Percentiles rank a stretch among this genome's conserved stretches.
Evolutionary conservation across 2,113 vertebrate genomes (phyloP).

Genomic region (Terrapene triunguis): DNA sequence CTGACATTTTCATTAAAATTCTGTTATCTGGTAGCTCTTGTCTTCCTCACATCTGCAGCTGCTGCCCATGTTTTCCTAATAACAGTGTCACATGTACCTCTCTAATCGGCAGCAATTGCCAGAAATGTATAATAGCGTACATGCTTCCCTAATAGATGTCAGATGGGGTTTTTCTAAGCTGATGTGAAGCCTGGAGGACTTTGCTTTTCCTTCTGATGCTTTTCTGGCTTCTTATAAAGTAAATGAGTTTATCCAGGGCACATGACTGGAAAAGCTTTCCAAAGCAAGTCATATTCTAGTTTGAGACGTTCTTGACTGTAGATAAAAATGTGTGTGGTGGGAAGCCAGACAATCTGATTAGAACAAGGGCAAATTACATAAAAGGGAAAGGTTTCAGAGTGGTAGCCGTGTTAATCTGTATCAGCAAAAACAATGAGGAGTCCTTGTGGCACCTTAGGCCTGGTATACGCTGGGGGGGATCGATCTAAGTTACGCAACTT

Average conservation of each 20-base stretch:
- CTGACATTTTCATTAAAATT: neutral
- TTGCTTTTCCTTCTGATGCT: neutral
- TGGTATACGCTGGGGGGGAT: too few species aligned
- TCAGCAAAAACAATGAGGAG: too few species aligned
- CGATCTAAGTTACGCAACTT: too few species aligned
- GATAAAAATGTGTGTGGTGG: neutral
- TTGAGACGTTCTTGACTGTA: neutral
- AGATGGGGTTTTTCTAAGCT: neutral
- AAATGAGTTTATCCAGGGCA: neutral
- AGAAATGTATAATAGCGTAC: neutral
- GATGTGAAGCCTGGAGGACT: neutral
- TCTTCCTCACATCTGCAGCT: neutral
- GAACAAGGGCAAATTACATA: neutral
- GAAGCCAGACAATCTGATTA: neutral
- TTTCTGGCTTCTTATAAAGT: neutral
- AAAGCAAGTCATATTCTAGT: neutral
- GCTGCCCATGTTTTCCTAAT: neutral
- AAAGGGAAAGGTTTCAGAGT: neutral
- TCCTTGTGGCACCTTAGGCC: too few species aligned
- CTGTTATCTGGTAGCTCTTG: neutral
- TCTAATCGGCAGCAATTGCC: neutral
- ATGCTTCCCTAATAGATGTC: neutral
- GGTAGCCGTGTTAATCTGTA: too few species aligned
- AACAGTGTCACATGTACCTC: neutral
- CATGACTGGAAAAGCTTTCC: neutral